Percentiles rank a stretch among this genome's conserved stretches.
These are phyloP conservation scores for Proterorhinus semilunaris DNA, from an alignment of 2,113 vertebrate species.

Conservation along the genomic window DNA sequence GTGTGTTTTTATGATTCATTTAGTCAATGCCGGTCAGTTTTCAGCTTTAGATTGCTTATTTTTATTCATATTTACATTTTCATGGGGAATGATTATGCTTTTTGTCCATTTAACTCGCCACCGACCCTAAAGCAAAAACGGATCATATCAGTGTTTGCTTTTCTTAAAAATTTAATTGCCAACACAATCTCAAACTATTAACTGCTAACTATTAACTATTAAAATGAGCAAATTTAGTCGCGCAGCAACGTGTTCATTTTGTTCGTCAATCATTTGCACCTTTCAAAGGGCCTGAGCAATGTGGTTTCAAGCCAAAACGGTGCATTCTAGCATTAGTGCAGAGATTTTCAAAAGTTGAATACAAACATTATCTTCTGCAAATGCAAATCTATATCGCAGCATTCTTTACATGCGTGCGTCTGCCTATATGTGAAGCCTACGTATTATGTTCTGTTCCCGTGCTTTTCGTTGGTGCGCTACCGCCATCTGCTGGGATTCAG, in stretches of 20 bases:
- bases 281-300: background rate
- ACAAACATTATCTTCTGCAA: no score
- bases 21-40: slow-evolving; percentile 8
- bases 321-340: no score
- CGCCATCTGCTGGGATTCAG: background rate
- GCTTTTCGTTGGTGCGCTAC: background rate
- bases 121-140: background rate
- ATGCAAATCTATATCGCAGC: no score
- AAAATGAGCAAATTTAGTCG: background rate
- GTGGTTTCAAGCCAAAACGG: no score
- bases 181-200: background rate
- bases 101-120: slow-evolving; percentile 1
- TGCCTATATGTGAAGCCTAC: no score
- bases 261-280: background rate
- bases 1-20: background rate
- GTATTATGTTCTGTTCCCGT: background rate
- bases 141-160: no score
- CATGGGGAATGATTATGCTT: background rate
- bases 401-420: no score
- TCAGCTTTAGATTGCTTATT: background rate
- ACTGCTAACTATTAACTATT: no score
- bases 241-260: background rate
- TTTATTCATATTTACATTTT: background rate
- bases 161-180: no score
- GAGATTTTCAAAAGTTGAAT: no score